Evolutionary conservation across 2,888 invertebrate genomes (phyloP).

Genomic region (Euphydryas editha): DNA sequence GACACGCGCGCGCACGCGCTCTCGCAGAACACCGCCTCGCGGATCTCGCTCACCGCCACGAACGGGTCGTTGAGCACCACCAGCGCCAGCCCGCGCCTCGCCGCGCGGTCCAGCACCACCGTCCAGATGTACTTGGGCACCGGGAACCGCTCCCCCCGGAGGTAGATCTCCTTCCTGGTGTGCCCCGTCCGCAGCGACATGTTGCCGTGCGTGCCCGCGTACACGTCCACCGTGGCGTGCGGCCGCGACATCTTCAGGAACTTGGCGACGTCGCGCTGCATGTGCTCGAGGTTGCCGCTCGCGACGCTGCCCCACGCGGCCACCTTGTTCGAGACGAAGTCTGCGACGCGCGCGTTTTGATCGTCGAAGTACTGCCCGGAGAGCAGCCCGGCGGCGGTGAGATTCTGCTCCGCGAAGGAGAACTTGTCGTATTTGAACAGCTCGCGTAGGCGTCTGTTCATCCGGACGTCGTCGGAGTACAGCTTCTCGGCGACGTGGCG

Average conservation of each 20-base stretch:
- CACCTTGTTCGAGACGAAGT: conserved; percentile 67
- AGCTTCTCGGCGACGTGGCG: conserved; percentile 65
- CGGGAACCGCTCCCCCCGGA: conserved; percentile 62
- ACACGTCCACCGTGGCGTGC: conserved; percentile 53
- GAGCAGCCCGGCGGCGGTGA: conserved; percentile 62
- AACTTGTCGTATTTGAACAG: conserved; percentile 59
- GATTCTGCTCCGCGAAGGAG: conserved; percentile 62
- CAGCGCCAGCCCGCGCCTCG: conserved; percentile 55
- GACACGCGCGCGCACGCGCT: conserved; percentile 62
- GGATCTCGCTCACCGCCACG: conserved; percentile 72
- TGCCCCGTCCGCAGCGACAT: conserved; percentile 46
- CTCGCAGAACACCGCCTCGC: conserved; percentile 68
- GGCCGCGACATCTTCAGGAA: conserved; percentile 44
- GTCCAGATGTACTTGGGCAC: conserved; percentile 73
- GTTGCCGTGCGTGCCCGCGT: conserved; percentile 51
- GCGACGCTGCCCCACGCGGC: conserved; percentile 70
- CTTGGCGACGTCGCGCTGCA: conserved; percentile 64
- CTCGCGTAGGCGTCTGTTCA: conserved; percentile 64
- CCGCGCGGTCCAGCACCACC: conserved; percentile 53
- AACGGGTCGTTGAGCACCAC: conserved; percentile 73
- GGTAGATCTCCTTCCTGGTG: conserved; percentile 39
- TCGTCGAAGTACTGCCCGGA: conserved; percentile 64
- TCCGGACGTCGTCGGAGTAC: conserved; percentile 65
- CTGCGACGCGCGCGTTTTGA: conserved; percentile 64
- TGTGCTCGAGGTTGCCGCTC: conserved; percentile 62